phyloP scores from a whole-genome alignment of 2,113 vertebrate genomes.

The Gyps fulvus region DNA sequence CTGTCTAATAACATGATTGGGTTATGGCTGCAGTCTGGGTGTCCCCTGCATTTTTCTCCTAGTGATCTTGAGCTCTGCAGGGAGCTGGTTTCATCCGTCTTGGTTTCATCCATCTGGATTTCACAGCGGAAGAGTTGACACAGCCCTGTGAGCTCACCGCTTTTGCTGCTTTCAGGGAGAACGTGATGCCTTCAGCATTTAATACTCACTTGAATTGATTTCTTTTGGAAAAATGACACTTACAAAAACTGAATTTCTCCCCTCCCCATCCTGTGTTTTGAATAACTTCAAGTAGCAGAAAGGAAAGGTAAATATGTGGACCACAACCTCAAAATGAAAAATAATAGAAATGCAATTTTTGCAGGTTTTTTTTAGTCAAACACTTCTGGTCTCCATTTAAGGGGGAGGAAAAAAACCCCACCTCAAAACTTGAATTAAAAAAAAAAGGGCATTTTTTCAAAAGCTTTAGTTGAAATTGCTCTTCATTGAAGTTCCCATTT shows the following conservation, averaged over 20 bases:
- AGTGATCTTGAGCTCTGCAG: neutral
- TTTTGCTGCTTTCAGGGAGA: neutral
- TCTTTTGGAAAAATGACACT: neutral
- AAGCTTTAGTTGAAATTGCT: neutral
- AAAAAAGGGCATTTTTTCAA: fast-evolving
- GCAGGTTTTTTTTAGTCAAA: neutral
- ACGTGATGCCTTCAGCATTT: fast-evolving
- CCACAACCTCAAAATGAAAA: neutral
- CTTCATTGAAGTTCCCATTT: fast-evolving
- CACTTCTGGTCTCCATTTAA: neutral
- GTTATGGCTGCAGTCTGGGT: neutral
- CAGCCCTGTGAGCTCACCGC: neutral
- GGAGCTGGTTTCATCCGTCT: neutral
- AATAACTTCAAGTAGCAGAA: neutral
- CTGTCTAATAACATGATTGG: fast-evolving
- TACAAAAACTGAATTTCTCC: neutral
- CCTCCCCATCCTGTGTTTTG: fast-evolving
- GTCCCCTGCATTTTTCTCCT: neutral
- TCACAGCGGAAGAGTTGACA: neutral
- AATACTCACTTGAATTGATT: neutral
- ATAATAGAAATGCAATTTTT: neutral
- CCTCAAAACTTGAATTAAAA: neutral
- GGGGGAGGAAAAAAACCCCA: too few relatives aligned
- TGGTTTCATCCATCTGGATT: neutral
- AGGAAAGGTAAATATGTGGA: neutral